Evolutionary conservation across 2,797 vertebrate species (phyloP).

Genomic region (Paratrypauchen microcephalus): DNA sequence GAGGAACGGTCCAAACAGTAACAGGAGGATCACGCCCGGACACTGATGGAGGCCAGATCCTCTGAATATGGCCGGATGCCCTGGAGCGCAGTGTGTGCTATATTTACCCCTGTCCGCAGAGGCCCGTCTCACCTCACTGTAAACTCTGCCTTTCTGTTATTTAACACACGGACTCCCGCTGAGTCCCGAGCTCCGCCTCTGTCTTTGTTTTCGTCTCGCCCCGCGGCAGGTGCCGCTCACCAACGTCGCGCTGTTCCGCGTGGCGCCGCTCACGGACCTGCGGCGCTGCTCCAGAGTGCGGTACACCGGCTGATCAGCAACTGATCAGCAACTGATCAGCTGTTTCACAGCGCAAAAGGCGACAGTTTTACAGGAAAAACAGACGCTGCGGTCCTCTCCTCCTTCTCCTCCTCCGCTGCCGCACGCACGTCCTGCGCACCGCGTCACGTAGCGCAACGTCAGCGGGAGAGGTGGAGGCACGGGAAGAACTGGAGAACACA

Average conservation of each 20-base stretch:
- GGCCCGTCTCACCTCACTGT: conserved; percentile 5
- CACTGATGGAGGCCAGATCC: conserved; percentile 11
- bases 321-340: neutral
- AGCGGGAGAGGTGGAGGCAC: conserved; percentile 38
- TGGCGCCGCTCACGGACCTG: neutral
- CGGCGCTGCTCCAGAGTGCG: neutral
- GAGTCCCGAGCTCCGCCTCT: neutral
- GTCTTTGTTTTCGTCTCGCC: conserved; percentile 60
- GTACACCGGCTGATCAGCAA: too few species aligned
- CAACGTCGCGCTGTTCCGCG: neutral
- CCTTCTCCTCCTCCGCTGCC: conserved; percentile 25
- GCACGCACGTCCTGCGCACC: conserved; percentile 34
- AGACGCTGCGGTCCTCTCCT: conserved; percentile 17
- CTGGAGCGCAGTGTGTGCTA: conserved; percentile 33
- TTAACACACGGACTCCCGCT: neutral
- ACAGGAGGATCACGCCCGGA: conserved; percentile 11
- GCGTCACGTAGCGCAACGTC: conserved; percentile 57
- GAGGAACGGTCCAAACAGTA: conserved; percentile 12
- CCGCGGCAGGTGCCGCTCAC: conserved; percentile 57
- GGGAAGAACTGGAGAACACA: conserved; percentile 4
- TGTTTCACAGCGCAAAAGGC: neutral
- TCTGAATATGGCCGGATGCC: conserved; percentile 14
- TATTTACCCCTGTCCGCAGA: conserved; percentile 37
- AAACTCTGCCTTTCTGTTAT: neutral
- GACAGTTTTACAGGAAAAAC: neutral